Conservation (phyloP, 2,888 invertebrate genomes). For the Neoitamus cyanurus region DNA sequence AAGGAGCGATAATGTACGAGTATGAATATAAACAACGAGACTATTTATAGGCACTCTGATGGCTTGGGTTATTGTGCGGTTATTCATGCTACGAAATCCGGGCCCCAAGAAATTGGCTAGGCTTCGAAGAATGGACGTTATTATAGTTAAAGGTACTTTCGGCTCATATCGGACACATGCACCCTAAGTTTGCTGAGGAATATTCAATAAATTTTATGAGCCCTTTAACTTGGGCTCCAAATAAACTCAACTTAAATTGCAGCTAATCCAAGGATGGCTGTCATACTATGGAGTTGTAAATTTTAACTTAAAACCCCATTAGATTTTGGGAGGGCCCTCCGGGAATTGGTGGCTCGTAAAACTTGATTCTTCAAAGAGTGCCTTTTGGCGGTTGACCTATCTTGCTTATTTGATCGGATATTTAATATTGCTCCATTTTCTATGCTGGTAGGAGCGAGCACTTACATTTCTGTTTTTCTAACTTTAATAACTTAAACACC, state of each 20-base stretch:
- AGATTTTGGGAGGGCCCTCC: neutral
- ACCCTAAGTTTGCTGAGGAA: neutral
- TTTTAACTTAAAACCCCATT: neutral
- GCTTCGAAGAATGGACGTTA: neutral
- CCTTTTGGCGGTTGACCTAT: neutral
- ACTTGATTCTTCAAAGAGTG: neutral
- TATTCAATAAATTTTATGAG: neutral
- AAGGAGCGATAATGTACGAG: neutral
- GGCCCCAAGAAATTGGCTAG: neutral
- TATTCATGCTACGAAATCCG: neutral
- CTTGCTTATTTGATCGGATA: neutral
- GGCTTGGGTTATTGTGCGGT: neutral
- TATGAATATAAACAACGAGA: neutral
- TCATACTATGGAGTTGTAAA: neutral
- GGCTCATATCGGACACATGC: neutral
- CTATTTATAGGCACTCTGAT: slow-evolving; percentile 12
- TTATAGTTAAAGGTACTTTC: neutral
- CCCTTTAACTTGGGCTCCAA: neutral
- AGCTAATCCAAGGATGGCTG: neutral
- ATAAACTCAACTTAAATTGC: neutral
- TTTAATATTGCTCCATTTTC: neutral
- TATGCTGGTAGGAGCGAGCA: neutral
- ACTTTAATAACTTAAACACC: neutral
- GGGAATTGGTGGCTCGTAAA: neutral
- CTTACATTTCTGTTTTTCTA: neutral